Percentiles rank a stretch among this genome's conserved stretches.
phyloP scores from a whole-genome alignment of 1,140 invertebrate genomes.

The Colletes gigas region DNA sequence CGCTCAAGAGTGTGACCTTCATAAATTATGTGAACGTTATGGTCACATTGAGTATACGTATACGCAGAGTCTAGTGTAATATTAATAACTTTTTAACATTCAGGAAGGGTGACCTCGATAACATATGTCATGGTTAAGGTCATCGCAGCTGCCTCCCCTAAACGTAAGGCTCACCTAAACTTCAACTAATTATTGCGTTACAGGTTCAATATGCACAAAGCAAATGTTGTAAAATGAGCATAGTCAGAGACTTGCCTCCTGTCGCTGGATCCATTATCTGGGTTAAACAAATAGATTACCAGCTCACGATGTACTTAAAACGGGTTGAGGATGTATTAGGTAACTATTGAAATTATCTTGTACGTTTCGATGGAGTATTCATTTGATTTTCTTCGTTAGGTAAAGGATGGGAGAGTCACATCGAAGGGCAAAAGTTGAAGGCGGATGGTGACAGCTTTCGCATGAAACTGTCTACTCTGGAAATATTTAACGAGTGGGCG shows the following conservation, averaged over 20 bases:
- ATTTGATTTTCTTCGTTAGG: constrained; percentile 80
- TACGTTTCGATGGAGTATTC: background rate
- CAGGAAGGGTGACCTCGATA: too few species aligned
- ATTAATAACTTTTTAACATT: too few species aligned
- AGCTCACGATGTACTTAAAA: constrained; percentile 97
- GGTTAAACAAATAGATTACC: constrained; percentile 99
- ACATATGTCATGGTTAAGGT: too few species aligned
- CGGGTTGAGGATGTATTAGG: constrained; percentile 98
- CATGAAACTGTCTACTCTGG: constrained; percentile 96
- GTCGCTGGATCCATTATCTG: constrained; percentile 99
- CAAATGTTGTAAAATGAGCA: constrained; percentile 94
- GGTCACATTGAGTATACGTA: too few species aligned
- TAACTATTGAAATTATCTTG: constrained; percentile 69
- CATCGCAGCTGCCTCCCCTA: too few species aligned
- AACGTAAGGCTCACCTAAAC: too few species aligned
- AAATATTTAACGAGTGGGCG: constrained; percentile 99
- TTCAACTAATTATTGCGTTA: constrained; percentile 18
- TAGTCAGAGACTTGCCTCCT: constrained; percentile 95
- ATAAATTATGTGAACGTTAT: too few species aligned
- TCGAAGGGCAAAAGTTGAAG: constrained; percentile 99
- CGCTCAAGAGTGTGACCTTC: too few species aligned
- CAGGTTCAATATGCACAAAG: constrained; percentile 95
- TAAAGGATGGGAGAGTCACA: constrained; percentile 99
- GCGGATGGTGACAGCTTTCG: constrained; percentile 98
- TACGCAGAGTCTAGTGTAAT: too few species aligned